Percentiles rank a stretch among this genome's conserved stretches.
phyloP scores from a whole-genome alignment of 1,140 invertebrate genomes.

The Metaphire vulgaris region DNA sequence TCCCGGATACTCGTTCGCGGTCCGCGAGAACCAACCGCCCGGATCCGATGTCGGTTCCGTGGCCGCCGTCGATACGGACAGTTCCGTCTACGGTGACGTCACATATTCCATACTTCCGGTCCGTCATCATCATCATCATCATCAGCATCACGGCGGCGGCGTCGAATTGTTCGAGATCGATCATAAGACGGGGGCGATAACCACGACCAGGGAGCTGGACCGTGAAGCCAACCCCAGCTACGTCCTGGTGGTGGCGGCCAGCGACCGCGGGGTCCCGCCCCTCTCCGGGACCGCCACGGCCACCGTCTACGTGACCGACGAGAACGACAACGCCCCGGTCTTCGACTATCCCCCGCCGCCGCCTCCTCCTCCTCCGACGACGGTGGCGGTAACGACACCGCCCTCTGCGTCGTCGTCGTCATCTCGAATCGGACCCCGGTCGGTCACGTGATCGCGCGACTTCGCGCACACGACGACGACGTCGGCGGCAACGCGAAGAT shows the following conservation, averaged over 20 bases:
- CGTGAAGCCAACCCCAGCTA: conserved; percentile 18
- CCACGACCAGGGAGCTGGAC: conserved; percentile 15
- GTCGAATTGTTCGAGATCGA: conserved; percentile 17
- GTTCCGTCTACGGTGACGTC: conserved; percentile 16
- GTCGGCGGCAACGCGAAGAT: conserved; percentile 29
- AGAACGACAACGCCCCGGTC: conserved; percentile 27
- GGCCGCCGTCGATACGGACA: conserved; percentile 21
- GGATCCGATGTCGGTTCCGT: conserved; percentile 22
- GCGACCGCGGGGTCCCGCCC: conserved; percentile 16
- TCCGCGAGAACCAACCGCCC: conserved; percentile 17
- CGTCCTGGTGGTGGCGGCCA: conserved; percentile 19
- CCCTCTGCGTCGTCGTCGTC: background rate
- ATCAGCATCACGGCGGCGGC: too few species aligned
- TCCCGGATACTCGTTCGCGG: conserved; percentile 19
- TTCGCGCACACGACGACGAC: conserved; percentile 26
- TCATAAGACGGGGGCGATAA: conserved; percentile 23
- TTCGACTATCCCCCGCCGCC: conserved; percentile 25
- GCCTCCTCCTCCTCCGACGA: too few species aligned
- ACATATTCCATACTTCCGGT: conserved; percentile 15
- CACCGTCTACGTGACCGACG: conserved; percentile 26
- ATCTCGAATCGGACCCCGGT: conserved; percentile 15
- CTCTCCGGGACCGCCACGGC: conserved; percentile 4
- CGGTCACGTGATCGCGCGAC: conserved; percentile 21
- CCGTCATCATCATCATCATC: too few species aligned
- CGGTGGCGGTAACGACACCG: conserved; percentile 19